Percentiles rank a stretch among this genome's conserved stretches.
phyloP scores from a whole-genome alignment of 2,113 vertebrate species.

The Astur gentilis region DNA sequence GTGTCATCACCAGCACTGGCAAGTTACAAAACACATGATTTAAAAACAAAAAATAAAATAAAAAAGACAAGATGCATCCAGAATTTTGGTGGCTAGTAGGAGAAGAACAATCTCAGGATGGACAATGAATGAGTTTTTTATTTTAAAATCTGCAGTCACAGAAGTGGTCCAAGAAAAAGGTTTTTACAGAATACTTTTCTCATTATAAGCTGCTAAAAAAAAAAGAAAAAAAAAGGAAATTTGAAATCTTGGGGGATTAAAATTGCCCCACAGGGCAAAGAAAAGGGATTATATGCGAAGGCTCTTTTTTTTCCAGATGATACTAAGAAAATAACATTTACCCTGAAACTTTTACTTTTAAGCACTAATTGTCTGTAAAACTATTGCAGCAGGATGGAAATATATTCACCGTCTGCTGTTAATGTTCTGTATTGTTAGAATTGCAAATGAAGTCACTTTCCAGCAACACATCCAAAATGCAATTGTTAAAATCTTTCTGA shows the following conservation, averaged over 20 bases:
- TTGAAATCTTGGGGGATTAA: neutral
- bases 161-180: neutral
- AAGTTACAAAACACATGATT: neutral
- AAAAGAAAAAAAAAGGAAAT: neutral
- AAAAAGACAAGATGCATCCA: neutral
- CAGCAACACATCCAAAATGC: neutral
- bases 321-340: neutral
- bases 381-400: neutral
- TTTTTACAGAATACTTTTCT: neutral
- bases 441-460: neutral
- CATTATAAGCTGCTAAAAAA: neutral
- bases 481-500: neutral
- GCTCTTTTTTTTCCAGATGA: neutral
- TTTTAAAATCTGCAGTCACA: neutral
- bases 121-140: neutral
- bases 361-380: neutral
- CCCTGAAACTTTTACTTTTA: neutral
- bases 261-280: neutral
- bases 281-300: neutral
- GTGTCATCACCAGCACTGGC: neutral
- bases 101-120: neutral
- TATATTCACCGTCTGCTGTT: neutral
- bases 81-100: neutral
- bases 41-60: neutral
- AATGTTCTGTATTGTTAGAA: neutral